phyloP scores from a whole-genome alignment of 2,888 invertebrate species.

The Isotomurus palustris region DNA sequence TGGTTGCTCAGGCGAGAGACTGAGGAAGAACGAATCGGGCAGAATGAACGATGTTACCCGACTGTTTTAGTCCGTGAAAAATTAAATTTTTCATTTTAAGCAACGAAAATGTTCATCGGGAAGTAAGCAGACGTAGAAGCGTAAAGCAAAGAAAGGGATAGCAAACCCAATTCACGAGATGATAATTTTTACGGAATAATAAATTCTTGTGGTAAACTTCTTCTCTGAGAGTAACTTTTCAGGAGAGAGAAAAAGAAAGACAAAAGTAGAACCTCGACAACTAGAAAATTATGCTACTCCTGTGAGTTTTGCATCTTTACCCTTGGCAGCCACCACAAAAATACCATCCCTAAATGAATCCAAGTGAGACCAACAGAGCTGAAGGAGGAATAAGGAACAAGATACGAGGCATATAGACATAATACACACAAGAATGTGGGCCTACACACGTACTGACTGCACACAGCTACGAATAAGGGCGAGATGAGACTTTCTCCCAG shows the following conservation, averaged over 20 bases:
- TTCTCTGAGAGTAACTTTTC: slow-evolving; percentile 21
- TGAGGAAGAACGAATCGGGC: slow-evolving; percentile 35
- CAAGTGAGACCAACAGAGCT: too few relatives aligned
- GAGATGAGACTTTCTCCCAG: too few relatives aligned
- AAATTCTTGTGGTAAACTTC: slow-evolving; percentile 46
- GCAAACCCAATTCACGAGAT: slow-evolving; percentile 45
- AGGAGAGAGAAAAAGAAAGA: slow-evolving; percentile 24
- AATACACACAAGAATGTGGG: too few relatives aligned
- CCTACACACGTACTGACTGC: too few relatives aligned
- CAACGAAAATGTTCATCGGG: slow-evolving; percentile 35
- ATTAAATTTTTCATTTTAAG: slow-evolving; percentile 47
- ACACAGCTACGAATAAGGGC: too few relatives aligned
- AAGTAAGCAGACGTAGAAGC: too few relatives aligned
- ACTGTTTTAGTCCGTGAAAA: slow-evolving; percentile 46
- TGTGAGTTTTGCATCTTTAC: slow-evolving; percentile 38
- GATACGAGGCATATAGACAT: too few relatives aligned
- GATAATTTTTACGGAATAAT: slow-evolving; percentile 47
- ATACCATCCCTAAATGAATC: too few relatives aligned
- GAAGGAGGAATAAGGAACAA: too few relatives aligned
- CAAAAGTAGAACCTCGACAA: slow-evolving; percentile 43
- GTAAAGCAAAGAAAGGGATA: too few relatives aligned
- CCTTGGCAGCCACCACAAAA: too few relatives aligned
- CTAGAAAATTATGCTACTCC: slow-evolving; percentile 45
- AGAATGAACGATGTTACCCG: slow-evolving; percentile 44
- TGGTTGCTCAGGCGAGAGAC: slow-evolving; percentile 47